These are phyloP conservation scores for Cyrtonyx montezumae DNA, from an alignment of 2,113 vertebrate species.

Conservation along the genomic window DNA sequence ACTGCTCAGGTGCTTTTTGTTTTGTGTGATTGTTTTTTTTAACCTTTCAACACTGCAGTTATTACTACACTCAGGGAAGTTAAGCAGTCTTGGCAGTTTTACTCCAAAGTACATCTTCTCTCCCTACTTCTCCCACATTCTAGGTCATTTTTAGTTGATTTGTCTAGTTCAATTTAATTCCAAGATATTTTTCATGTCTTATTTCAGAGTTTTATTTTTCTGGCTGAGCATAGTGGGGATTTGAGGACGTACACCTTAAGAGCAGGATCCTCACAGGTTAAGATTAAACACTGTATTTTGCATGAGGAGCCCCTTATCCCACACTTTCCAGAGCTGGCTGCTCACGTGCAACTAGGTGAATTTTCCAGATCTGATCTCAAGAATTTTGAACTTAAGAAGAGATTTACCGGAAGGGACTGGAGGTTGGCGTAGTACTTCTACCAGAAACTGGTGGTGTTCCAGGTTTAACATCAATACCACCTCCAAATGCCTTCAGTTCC, in stretches of 20 bases:
- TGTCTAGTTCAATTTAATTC: neutral
- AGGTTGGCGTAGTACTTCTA: conserved; percentile 94
- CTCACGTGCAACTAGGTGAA: neutral
- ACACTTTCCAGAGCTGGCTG: neutral
- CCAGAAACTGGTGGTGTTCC: conserved; percentile 92
- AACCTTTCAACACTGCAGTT: neutral
- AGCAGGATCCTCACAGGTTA: neutral
- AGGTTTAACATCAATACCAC: conserved; percentile 95
- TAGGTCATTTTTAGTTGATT: neutral
- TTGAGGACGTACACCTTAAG: neutral
- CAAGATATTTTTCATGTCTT: neutral
- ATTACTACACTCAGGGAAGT: neutral
- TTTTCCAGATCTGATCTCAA: conserved; percentile 28
- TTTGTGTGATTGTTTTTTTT: neutral
- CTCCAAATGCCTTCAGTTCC: conserved; percentile 94
- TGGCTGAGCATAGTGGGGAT: neutral
- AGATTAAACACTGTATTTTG: neutral
- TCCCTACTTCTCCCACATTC: neutral
- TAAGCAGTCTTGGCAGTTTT: neutral
- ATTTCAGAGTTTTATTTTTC: neutral
- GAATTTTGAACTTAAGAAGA: conserved; percentile 34
- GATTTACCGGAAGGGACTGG: conserved; percentile 94
- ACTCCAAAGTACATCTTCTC: neutral
- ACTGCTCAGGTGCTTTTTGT: too few relatives aligned
- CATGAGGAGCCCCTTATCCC: neutral